Base-by-base conservation (phyloP, 1,140 invertebrate species). In the Drosophila nannoptera region DNA sequence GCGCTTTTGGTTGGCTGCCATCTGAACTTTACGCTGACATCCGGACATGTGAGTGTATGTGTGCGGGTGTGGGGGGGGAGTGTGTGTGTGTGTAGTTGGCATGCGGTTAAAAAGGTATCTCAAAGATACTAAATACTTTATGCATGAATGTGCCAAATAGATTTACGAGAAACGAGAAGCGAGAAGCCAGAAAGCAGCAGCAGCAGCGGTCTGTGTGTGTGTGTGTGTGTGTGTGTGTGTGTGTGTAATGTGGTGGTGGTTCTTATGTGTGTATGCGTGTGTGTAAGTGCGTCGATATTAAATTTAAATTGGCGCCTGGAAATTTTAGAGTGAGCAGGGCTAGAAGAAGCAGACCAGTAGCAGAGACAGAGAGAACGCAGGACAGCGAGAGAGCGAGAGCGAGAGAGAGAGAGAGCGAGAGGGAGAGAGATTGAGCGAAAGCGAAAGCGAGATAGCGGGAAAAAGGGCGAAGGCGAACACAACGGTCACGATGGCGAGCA, bases 101-200 rank as follows among this genome's bases (percentile, higher is more conserved):
- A 77, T 84, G 81, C 71, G 81, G 81, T 84, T 84, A 86, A 86
- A 84, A 81, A 86, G 81, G 81, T 84, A 84, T 84, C 81, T 84
- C 77, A 81, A 84, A 84, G 81, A 84, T 84, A 84, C 81, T 84
- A 84, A 84, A 84, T 84, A 84, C 81, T 84, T 84, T 84, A 84
- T 84, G 81, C 81, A 86, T 86, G 81, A 86, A 84, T 84, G 81
- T 84, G 81, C 81, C 81, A 84, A 84, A 84, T 84, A 84, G 80
- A 84, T 84, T 84, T 84, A 84, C 80, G 80, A 84, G 76, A 76
- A 70, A 52, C 61, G 59, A 64, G 54, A 53, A 71, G 38, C 48
- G 50, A 60, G 58, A 65, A 52, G 29, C 29, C 29, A 69, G 60
- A n/a, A 52, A 62, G 32, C 50, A 66, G 66, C 62, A 58, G 31